phyloP scores from a whole-genome alignment of 2,888 invertebrate species.

The Pyrrhosoma nymphula region DNA sequence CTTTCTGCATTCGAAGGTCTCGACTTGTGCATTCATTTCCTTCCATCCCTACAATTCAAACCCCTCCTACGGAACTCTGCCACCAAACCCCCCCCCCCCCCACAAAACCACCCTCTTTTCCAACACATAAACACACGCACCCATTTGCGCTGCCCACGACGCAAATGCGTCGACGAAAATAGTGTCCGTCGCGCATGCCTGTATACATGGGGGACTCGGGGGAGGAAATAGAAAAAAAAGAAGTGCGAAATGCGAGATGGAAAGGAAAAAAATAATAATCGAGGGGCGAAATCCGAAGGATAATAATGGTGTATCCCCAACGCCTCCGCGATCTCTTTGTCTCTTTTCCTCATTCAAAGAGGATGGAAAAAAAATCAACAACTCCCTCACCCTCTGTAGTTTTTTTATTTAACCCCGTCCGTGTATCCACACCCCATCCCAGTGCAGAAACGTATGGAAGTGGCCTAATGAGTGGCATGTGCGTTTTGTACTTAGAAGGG shows the following conservation, averaged over 20 bases:
- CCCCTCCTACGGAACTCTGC: neutral
- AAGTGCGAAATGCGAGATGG: neutral
- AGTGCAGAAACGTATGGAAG: slow-evolving; percentile 61
- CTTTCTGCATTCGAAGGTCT: slow-evolving; percentile 65
- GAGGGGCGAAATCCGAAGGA: slow-evolving; percentile 62
- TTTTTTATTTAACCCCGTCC: slow-evolving; percentile 58
- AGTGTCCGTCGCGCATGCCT: slow-evolving; percentile 40
- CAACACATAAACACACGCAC: no score
- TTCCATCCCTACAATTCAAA: slow-evolving; percentile 37
- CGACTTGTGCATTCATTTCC: slow-evolving; percentile 49
- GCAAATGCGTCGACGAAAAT: slow-evolving; percentile 33
- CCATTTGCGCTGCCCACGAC: slow-evolving; percentile 28
- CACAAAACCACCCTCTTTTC: neutral
- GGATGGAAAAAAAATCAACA: neutral
- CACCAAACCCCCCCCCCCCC: neutral
- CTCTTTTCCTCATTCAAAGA: neutral
- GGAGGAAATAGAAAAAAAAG: slow-evolving; percentile 10
- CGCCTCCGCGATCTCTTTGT: slow-evolving; percentile 63
- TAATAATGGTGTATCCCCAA: slow-evolving; percentile 64
- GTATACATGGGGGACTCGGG: neutral
- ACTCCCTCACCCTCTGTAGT: neutral
- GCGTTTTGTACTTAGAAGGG: slow-evolving; percentile 59
- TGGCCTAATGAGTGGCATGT: slow-evolving; percentile 67
- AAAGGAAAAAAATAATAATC: slow-evolving; percentile 49
- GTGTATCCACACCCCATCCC: slow-evolving; percentile 37